These are phyloP conservation scores for Digitonthophagus gazella DNA, from an alignment of 2,888 invertebrate species.

Conservation along the genomic window DNA sequence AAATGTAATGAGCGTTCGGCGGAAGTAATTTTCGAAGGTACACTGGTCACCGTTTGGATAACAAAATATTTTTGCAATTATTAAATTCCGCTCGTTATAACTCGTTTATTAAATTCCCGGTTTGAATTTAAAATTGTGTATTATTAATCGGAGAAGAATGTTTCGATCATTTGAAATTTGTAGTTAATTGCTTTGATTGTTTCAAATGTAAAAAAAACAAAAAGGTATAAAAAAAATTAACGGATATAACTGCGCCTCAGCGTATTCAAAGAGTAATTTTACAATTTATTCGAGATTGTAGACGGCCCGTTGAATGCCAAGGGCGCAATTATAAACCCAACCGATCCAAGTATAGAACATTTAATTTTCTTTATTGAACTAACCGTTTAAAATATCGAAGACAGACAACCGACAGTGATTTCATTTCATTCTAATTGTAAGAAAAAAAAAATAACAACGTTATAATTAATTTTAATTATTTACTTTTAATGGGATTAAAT, in stretches of 20 bases:
- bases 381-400: neutral
- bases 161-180: neutral
- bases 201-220: neutral
- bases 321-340: neutral
- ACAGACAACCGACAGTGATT: neutral
- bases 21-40: neutral
- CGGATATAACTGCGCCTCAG: neutral
- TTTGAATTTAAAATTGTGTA: too few relatives aligned
- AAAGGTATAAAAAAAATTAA: neutral
- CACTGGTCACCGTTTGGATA: neutral
- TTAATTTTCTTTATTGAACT: neutral
- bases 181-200: neutral
- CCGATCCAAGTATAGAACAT: neutral
- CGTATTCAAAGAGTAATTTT: neutral
- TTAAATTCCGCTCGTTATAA: neutral
- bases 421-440: neutral
- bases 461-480: too few relatives aligned
- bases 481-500: too few relatives aligned
- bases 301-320: neutral
- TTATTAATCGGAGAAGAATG: neutral
- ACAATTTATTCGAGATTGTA: neutral
- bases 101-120: neutral
- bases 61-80: neutral
- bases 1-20: neutral
- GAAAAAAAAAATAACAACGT: neutral